Conservation (phyloP, 64 coral and sea anemone genomes). For the Astreopora myriophthalma region DNA sequence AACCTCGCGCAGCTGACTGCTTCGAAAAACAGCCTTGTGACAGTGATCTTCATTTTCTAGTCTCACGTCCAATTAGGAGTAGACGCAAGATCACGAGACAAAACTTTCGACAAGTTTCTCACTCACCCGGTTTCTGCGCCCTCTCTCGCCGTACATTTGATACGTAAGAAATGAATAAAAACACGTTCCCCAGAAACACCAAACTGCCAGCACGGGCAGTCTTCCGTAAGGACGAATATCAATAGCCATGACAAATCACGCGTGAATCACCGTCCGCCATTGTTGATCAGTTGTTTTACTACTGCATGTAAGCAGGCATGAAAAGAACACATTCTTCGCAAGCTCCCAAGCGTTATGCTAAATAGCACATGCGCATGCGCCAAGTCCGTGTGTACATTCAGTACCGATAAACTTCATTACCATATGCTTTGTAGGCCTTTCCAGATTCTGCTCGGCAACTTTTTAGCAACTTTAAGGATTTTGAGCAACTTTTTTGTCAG, state of each 20-base stretch:
- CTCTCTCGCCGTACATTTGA: slow-evolving; percentile 83
- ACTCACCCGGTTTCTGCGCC: slow-evolving; percentile 68
- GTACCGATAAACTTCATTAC: no score
- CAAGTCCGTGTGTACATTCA: no score
- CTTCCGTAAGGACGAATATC: slow-evolving; percentile 58
- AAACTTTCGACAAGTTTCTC: neutral
- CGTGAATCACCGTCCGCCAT: neutral
- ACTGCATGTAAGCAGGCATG: no score
- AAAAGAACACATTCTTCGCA: neutral
- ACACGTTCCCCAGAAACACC: slow-evolving; percentile 72
- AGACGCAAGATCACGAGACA: no score
- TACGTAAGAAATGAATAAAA: slow-evolving; percentile 76
- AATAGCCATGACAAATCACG: neutral
- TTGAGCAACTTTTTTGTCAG: slow-evolving; percentile 74
- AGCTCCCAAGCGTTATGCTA: no score
- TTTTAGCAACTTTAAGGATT: slow-evolving; percentile 79
- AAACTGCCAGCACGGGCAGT: slow-evolving; percentile 59
- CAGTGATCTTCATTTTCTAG: no score
- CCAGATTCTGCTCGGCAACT: slow-evolving; percentile 82
- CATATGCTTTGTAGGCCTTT: no score
- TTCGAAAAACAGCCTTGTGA: no score
- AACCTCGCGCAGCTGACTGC: no score
- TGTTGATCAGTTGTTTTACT: neutral
- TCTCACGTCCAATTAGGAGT: no score
- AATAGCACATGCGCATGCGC: no score